Evolutionary conservation across 2,797 vertebrate species (phyloP).

Genomic region (Amniataba percoides): DNA sequence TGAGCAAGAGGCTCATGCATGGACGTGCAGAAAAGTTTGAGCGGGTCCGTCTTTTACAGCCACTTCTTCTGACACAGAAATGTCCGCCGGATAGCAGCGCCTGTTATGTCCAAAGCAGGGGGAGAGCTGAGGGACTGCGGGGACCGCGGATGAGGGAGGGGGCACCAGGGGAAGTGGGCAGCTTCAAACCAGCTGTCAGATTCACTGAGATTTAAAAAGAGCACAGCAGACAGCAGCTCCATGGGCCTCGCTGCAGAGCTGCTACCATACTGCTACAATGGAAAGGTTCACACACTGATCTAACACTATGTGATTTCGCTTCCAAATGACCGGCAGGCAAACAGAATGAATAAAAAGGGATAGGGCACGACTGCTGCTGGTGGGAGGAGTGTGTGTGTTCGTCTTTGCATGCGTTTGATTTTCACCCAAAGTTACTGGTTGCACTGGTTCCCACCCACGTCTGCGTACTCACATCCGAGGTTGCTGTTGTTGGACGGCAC

Average conservation of each 20-base stretch:
- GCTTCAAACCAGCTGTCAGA: conserved; percentile 78
- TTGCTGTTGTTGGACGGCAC: conserved; percentile 96
- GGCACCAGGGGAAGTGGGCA: conserved; percentile 43
- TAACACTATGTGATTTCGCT: conserved; percentile 77
- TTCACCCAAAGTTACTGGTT: conserved; percentile 17
- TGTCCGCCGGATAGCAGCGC: conserved; percentile 58
- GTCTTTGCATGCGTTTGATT: conserved; percentile 15
- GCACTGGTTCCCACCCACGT: neutral
- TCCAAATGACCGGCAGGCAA: conserved; percentile 70
- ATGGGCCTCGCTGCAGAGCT: conserved; percentile 72
- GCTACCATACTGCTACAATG: conserved; percentile 44
- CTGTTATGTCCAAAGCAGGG: conserved; percentile 52
- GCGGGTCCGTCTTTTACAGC: conserved; percentile 42
- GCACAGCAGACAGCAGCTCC: conserved; percentile 67
- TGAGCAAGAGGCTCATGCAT: conserved; percentile 13
- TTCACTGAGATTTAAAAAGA: conserved; percentile 72
- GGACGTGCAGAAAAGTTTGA: conserved; percentile 50
- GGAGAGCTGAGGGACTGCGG: conserved; percentile 47
- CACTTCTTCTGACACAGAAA: conserved; percentile 59
- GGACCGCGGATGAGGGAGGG: neutral
- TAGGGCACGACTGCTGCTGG: conserved; percentile 27
- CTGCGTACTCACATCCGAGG: conserved; percentile 85
- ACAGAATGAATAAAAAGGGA: conserved; percentile 50
- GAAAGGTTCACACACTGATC: conserved; percentile 71
- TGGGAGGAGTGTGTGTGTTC: neutral